These are phyloP conservation scores for Callocephalon fimbriatum DNA, from an alignment of 2,113 vertebrate genomes.

Conservation along the genomic window DNA sequence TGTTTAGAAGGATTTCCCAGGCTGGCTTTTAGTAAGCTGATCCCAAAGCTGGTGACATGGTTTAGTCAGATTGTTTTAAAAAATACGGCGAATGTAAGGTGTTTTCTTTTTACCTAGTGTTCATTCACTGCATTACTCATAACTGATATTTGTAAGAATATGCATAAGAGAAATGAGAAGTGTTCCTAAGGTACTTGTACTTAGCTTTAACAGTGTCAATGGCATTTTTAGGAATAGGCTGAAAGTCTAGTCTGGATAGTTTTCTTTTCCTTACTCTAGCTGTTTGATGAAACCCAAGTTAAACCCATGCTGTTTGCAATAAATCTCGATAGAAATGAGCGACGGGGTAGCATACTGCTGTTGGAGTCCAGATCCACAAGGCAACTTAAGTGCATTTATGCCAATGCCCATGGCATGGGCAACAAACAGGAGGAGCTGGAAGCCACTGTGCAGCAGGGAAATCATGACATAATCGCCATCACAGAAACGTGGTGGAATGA, in stretches of 20 bases:
- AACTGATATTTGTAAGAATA: neutral
- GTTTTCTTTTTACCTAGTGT: neutral
- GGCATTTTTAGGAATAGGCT: neutral
- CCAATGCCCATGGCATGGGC: neutral
- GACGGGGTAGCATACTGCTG: neutral
- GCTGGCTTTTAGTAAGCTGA: neutral
- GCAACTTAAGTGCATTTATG: neutral
- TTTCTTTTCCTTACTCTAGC: neutral
- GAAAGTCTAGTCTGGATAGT: constrained; percentile 18
- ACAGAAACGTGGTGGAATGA: neutral
- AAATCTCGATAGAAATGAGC: neutral
- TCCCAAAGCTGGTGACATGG: neutral
- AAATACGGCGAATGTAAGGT: neutral
- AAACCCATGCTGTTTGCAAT: constrained; percentile 19
- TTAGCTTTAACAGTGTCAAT: neutral
- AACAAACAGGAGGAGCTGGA: neutral
- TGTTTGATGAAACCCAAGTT: constrained; percentile 12
- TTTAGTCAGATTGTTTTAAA: neutral
- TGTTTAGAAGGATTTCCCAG: neutral
- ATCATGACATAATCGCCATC: neutral
- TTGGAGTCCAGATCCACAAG: neutral
- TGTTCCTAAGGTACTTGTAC: neutral
- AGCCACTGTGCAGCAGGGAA: neutral
- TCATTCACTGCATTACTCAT: neutral
- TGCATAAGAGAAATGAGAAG: neutral